Conservation (phyloP, 2,888 invertebrate species). For the Chirona hameri region DNA sequence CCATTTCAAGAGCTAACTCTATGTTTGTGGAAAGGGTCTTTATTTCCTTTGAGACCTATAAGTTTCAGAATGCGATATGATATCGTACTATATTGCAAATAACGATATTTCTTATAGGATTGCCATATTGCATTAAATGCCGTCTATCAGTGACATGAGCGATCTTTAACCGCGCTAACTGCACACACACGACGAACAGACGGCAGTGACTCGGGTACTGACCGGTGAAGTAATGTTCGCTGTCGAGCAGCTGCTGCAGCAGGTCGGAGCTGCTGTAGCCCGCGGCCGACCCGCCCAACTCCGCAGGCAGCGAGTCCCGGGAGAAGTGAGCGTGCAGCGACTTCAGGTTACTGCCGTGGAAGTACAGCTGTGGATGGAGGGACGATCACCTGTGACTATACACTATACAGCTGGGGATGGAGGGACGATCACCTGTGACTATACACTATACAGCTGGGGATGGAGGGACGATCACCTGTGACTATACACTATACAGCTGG, state of each 20-base stretch:
- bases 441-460: not conserved
- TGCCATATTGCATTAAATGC: no score
- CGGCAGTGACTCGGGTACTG: not conserved
- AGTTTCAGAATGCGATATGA: no score
- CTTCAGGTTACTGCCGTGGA: slow-evolving; percentile 6
- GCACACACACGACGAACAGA: not conserved
- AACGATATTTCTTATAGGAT: no score
- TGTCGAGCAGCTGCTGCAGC: not conserved
- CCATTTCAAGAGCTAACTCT: no score
- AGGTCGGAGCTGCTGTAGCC: not conserved
- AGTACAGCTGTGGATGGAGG: not conserved
- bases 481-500: no score
- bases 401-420: no score
- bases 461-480: not conserved
- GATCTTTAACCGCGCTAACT: no score
- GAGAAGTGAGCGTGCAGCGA: slow-evolving; percentile 13
- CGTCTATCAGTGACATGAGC: no score
- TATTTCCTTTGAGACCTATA: no score
- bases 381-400: not conserved
- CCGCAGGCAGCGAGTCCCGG: not conserved
- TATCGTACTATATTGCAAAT: no score
- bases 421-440: not conserved
- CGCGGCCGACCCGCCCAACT: not conserved
- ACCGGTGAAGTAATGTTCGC: not conserved
- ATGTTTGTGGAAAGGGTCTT: no score